Evolutionary conservation across 1,140 invertebrate species (phyloP).

Genomic region (Physella acuta): DNA sequence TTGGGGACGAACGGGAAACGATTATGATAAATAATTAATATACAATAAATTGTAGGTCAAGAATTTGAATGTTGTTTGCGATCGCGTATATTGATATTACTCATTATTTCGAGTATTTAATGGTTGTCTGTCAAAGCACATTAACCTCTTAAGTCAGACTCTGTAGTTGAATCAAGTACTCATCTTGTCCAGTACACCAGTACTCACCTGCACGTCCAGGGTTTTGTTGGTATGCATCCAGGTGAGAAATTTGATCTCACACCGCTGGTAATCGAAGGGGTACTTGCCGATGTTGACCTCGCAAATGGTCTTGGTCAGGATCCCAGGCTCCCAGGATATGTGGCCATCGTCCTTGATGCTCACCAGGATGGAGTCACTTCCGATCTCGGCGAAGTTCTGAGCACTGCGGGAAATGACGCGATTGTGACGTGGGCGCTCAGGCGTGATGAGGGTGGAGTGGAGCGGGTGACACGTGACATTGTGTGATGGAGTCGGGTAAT

Average conservation of each 20-base stretch:
- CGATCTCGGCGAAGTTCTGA: conserved; percentile 45
- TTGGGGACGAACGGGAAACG: too few species aligned
- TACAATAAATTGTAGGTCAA: too few species aligned
- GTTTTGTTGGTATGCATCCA: conserved; percentile 59
- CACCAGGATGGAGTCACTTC: conserved; percentile 45
- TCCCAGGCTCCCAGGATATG: conserved; percentile 48
- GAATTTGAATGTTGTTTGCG: too few species aligned
- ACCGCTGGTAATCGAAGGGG: conserved; percentile 48
- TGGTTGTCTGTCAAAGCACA: not conserved
- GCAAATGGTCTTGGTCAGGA: conserved; percentile 47
- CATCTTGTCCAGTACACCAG: too few species aligned
- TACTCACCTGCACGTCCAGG: conserved; percentile 30
- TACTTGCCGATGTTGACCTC: conserved; percentile 48
- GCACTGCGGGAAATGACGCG: conserved; percentile 42
- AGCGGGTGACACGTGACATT: too few species aligned
- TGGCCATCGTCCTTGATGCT: conserved; percentile 42
- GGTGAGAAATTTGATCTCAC: conserved; percentile 55
- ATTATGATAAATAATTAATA: too few species aligned
- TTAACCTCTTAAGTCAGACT: not conserved
- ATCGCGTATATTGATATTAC: too few species aligned
- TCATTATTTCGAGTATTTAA: not conserved
- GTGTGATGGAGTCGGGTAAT: too few species aligned
- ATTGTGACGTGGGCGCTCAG: too few species aligned
- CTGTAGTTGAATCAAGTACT: not conserved
- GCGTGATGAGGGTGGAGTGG: too few species aligned